A percentile compares a stretch with the other conserved stretches of the same genome.
These are phyloP conservation scores for Gallinago paraguaiae DNA, from an alignment of 2,113 vertebrate species.

Conservation along the genomic window DNA sequence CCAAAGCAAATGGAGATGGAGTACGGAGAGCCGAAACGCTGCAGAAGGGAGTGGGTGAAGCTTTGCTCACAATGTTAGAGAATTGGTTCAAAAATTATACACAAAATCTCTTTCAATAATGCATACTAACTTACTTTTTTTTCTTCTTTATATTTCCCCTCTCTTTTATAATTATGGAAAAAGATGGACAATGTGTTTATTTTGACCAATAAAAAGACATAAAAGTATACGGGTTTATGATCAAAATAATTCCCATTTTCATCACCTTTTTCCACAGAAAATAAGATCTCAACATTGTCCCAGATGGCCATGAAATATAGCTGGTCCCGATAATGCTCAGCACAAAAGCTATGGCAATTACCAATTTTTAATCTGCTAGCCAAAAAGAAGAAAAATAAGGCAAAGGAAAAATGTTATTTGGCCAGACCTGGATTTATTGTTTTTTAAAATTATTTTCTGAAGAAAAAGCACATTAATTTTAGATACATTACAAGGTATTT, in stretches of 20 bases:
- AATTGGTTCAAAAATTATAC: not conserved
- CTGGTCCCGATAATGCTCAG: not conserved
- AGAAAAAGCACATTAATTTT: not conserved
- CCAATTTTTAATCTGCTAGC: not conserved
- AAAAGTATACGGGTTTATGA: not conserved
- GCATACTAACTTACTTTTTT: not conserved
- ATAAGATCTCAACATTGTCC: not conserved
- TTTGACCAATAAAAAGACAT: not conserved
- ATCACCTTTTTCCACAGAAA: not conserved
- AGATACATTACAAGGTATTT: not conserved
- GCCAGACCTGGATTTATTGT: not conserved
- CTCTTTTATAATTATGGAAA: not conserved
- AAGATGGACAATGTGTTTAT: not conserved
- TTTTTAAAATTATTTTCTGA: not conserved
- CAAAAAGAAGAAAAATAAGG: not conserved
- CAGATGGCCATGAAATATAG: not conserved
- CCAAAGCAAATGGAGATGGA: not conserved
- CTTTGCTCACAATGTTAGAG: not conserved
- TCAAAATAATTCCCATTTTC: not conserved
- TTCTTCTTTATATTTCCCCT: too few species aligned
- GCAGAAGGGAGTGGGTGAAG: not conserved
- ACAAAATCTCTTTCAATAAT: not conserved
- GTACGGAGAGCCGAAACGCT: not conserved
- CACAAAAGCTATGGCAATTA: not conserved
- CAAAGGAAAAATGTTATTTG: not conserved